Evolutionary conservation across 2,113 vertebrate genomes (phyloP).

Genomic region (Indri indri): DNA sequence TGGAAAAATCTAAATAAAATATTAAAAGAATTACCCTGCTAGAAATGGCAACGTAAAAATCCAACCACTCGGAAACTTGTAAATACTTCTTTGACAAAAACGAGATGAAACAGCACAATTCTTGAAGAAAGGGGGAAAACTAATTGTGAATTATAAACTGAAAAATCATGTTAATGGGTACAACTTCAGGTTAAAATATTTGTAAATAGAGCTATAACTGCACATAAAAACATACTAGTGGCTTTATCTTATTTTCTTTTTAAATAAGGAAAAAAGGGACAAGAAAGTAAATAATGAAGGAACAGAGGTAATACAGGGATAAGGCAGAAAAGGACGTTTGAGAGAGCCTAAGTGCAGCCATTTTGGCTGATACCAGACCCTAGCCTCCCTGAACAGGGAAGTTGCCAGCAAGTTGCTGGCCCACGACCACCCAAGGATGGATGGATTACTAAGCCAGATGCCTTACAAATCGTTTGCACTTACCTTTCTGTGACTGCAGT

Average conservation of each 20-base stretch:
- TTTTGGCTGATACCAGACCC: no score
- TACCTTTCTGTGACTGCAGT: no score
- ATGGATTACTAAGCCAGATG: no score
- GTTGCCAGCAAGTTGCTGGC: no score
- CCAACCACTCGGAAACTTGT: background rate
- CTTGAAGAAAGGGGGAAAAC: background rate
- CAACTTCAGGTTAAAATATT: background rate
- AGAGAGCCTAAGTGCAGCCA: no score
- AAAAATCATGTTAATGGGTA: background rate
- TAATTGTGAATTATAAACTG: background rate
- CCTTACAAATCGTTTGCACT: no score
- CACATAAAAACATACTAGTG: background rate
- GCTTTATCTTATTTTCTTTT: background rate
- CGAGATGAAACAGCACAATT: background rate
- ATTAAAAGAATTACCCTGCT: background rate
- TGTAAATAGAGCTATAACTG: background rate
- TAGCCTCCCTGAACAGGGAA: no score
- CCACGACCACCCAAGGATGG: no score
- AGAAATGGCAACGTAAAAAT: background rate
- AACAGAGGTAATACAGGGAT: no score
- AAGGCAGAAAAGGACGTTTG: no score
- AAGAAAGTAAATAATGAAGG: background rate
- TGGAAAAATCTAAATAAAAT: background rate
- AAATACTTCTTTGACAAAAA: background rate
- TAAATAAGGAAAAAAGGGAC: background rate